phyloP scores from a whole-genome alignment of 2,797 vertebrate genomes.

The Myotis pilosus region DNA sequence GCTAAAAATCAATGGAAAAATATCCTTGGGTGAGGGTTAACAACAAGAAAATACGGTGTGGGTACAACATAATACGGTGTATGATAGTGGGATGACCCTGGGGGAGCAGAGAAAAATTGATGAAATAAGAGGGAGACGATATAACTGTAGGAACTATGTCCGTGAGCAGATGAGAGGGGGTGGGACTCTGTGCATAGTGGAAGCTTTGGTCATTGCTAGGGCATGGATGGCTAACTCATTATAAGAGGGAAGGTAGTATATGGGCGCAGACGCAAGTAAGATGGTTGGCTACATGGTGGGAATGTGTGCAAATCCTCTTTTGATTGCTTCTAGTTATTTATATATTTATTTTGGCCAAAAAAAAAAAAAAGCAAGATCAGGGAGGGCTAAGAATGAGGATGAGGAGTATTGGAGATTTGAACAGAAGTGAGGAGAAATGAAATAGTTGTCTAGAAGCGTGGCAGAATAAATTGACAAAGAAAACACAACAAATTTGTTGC shows the following conservation, averaged over 20 bases:
- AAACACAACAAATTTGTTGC: not conserved
- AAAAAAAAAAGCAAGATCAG: not conserved
- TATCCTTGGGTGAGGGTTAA: no score
- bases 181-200: not conserved
- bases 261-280: not conserved
- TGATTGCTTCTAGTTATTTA: not conserved
- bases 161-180: not conserved
- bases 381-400: not conserved
- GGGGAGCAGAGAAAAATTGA: not conserved
- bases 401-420: not conserved
- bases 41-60: not conserved
- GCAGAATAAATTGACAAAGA: not conserved
- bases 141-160: not conserved
- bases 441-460: not conserved
- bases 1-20: no score
- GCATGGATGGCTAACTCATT: not conserved
- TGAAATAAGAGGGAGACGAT: not conserved
- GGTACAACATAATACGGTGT: not conserved
- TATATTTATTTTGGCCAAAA: no score
- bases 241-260: not conserved
- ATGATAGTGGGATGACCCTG: not conserved
- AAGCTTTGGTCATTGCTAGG: not conserved
- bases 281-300: not conserved
- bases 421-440: not conserved
- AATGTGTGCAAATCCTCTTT: not conserved